A percentile compares a stretch with the other conserved stretches of the same genome.
Conservation (phyloP, 2,888 invertebrate species). For the Baccha elongata region DNA sequence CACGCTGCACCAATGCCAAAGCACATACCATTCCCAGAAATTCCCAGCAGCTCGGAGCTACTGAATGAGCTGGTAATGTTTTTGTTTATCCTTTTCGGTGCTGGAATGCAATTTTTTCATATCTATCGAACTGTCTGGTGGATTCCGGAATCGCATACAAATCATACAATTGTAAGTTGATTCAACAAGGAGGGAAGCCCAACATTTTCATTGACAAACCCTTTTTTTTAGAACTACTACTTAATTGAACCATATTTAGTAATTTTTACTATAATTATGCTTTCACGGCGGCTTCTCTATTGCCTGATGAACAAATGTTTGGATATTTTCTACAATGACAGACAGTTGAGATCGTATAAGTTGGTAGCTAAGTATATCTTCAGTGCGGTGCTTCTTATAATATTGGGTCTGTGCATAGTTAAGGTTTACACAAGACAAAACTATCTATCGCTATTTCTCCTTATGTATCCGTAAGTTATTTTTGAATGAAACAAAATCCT, state of each 20-base stretch:
- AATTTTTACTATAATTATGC: conserved; percentile 90
- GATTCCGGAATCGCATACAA: conserved; percentile 95
- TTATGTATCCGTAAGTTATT: conserved; percentile 94
- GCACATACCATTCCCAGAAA: conserved; percentile 91
- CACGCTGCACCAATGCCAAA: conserved; percentile 84
- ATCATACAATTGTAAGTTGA: conserved; percentile 91
- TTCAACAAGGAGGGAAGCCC: too few species aligned
- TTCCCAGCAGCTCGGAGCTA: conserved; percentile 90
- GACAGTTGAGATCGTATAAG: conserved; percentile 76
- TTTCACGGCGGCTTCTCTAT: conserved; percentile 91
- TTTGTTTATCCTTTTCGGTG: conserved; percentile 89
- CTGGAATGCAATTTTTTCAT: conserved; percentile 95
- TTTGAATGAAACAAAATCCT: too few species aligned
- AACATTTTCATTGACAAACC: background rate
- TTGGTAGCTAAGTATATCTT: conserved; percentile 81
- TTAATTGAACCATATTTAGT: conserved; percentile 95
- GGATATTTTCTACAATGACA: conserved; percentile 83
- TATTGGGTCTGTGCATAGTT: conserved; percentile 87
- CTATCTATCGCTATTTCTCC: conserved; percentile 90
- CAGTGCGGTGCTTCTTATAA: conserved; percentile 85
- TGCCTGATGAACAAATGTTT: conserved; percentile 84
- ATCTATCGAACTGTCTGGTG: conserved; percentile 98
- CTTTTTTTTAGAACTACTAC: conserved; percentile 92
- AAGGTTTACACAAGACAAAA: conserved; percentile 90
- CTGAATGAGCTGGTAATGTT: conserved; percentile 94